Base-by-base conservation (phyloP, 2,797 vertebrate genomes). In the Lepidocolaptes lacrymiger region DNA sequence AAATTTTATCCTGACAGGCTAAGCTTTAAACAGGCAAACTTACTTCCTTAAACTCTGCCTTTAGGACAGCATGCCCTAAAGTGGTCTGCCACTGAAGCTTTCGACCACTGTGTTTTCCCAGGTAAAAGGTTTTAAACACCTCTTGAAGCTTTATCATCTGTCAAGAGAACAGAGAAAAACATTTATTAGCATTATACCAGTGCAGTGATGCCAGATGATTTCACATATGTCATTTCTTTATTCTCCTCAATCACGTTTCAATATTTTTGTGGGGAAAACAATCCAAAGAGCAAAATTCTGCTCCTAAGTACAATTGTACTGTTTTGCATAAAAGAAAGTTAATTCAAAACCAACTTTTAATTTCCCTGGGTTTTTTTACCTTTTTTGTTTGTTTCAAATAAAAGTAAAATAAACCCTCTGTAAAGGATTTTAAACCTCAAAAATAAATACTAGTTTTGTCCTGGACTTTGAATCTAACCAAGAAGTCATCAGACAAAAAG, bases 131-230 rank as follows among this genome's bases (percentile, higher is more conserved):
- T 96, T 98, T 98, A 95, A 98, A 98, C n/a, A 98, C 97, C 85
- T 98, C 98, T 90, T 98, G 98, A 75, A 98, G 98, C 89, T 98
- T 98, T 93, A 98, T 95, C 98, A 98, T 98, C 98, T 98, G 88
- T 44, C 93, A 84, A 86, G 89, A 7, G 81, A 44, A 64, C 24
- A 77, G 26, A 78, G 10, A 14, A 48, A 85, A 52, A 69, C 6
- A 12, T 27, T 74, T 37, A 48, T 32, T 23, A 55, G 23, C 3
- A 5, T 46, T 71, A 11, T 10, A 76, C 7, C 55, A 91, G 19
- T 43, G 37, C 68, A 84, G 8, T 14, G 7, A 68, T 19, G 22
- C 10, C 3, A 8, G 27, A 63, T n/a, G 13, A 58, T 37, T 79
- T 63, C 62, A 85, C 13, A 49, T 1, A 22, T 21, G 2, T 30